A percentile compares a stretch with the other conserved stretches of the same genome.
These are phyloP conservation scores for Euphydryas editha DNA, from an alignment of 2,888 invertebrate species.

Conservation along the genomic window DNA sequence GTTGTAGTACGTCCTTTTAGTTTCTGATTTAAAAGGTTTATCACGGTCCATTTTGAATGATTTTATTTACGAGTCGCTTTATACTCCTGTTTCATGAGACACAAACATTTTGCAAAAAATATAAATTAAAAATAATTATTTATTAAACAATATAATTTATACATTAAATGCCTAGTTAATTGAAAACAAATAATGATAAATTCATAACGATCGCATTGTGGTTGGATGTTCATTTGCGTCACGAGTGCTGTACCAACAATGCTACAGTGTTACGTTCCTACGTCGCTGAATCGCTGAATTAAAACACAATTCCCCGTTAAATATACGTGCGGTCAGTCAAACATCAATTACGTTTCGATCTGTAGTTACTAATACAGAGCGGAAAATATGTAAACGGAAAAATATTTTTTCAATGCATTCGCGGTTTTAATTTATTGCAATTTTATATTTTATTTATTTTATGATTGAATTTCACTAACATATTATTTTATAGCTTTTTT, in stretches of 20 bases:
- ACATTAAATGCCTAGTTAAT: background rate
- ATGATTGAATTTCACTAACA: too few species aligned
- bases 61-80: background rate
- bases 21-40: too few species aligned
- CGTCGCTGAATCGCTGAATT: background rate
- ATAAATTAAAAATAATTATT: too few species aligned
- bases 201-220: constrained; percentile 27
- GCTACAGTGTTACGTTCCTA: background rate
- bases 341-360: constrained; percentile 30
- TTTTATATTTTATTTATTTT: background rate
- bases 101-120: background rate
- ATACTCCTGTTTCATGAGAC: background rate
- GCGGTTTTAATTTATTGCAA: background rate
- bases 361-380: constrained; percentile 8
- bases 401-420: background rate
- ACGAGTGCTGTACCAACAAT: constrained; percentile 28
- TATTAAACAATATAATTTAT: background rate
- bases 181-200: constrained; percentile 2
- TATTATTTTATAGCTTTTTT: too few species aligned
- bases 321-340: constrained; percentile 33
- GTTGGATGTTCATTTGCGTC: constrained; percentile 26
- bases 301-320: constrained; percentile 31
- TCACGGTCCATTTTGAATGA: too few species aligned
- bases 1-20: too few species aligned
- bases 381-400: constrained; percentile 1